A percentile compares a stretch with the other conserved stretches of the same genome.
Conservation (phyloP, 2,888 invertebrate genomes). For the Caenorhabditis sp. region DNA sequence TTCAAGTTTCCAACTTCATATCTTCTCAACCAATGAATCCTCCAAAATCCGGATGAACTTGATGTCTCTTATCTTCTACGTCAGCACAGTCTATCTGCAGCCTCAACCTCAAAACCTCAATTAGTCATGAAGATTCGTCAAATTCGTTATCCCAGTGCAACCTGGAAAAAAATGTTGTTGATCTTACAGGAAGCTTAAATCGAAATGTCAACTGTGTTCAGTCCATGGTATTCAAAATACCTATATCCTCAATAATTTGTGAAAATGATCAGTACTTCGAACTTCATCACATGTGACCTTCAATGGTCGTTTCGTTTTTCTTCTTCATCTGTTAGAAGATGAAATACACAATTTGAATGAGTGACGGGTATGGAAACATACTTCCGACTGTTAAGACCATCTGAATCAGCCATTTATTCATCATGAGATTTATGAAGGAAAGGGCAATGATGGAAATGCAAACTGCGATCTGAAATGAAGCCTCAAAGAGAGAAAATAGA, state of each 20-base stretch:
- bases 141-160: slow-evolving; percentile 17
- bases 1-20: no score
- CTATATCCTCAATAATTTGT: not conserved
- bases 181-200: not conserved
- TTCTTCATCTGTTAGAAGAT: not conserved
- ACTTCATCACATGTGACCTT: slow-evolving; percentile 44
- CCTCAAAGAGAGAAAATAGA: no score
- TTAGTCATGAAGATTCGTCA: slow-evolving; percentile 42
- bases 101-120: slow-evolving; percentile 43
- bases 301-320: slow-evolving; percentile 18
- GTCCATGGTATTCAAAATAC: not conserved
- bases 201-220: no score
- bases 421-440: not conserved
- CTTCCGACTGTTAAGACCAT: slow-evolving; percentile 23
- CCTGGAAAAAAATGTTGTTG: slow-evolving; percentile 11
- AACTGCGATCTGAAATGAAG: no score
- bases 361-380: not conserved
- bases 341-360: slow-evolving; percentile 31
- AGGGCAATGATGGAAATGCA: no score
- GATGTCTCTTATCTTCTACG: slow-evolving; percentile 29
- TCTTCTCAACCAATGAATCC: not conserved
- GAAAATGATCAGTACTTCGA: slow-evolving; percentile 16
- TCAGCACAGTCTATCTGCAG: slow-evolving; percentile 26
- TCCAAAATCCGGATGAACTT: slow-evolving; percentile 5
- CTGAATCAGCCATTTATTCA: no score